These are phyloP conservation scores for Notothenia rossii DNA, from an alignment of 2,113 vertebrate species.

Conservation along the genomic window DNA sequence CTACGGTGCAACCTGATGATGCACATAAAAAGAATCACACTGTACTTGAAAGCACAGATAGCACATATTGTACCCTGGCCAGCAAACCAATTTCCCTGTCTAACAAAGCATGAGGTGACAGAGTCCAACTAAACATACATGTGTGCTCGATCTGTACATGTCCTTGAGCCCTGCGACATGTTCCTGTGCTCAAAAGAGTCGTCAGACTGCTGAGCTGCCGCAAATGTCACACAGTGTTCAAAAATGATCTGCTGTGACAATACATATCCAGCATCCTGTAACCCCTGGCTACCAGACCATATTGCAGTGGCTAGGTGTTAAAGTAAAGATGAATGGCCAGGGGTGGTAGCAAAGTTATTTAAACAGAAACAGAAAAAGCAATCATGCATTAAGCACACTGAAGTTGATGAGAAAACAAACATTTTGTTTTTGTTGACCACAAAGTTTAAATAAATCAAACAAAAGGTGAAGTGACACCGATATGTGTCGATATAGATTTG, in stretches of 20 bases:
- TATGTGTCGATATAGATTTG: background rate
- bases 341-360: background rate
- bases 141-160: constrained; percentile 1
- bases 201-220: background rate
- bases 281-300: background rate
- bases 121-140: constrained; percentile 14
- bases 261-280: background rate
- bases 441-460: background rate
- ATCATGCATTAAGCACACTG: background rate
- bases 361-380: background rate
- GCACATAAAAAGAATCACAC: background rate
- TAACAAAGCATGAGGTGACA: background rate
- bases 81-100: background rate
- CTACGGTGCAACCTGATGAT: background rate
- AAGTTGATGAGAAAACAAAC: background rate
- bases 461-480: background rate
- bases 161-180: constrained; percentile 16
- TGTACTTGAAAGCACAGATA: background rate
- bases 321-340: background rate
- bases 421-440: background rate
- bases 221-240: constrained; percentile 3
- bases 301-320: background rate
- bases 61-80: constrained; percentile 18
- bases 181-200: constrained; percentile 1
- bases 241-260: background rate